Evolutionary conservation across 2,888 invertebrate species (phyloP).

Genomic region (Drosophila falleni): DNA sequence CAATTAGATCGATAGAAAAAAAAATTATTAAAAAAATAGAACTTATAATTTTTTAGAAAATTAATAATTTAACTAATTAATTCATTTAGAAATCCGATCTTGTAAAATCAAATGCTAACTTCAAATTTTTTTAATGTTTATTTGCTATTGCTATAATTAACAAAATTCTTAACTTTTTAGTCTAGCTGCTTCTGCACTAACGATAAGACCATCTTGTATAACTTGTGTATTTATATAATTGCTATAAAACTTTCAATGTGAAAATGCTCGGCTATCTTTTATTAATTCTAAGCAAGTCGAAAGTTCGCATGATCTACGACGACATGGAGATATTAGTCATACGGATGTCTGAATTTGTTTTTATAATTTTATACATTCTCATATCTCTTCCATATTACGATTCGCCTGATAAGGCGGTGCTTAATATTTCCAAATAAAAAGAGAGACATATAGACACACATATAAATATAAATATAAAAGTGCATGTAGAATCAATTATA

Average conservation of each 20-base stretch:
- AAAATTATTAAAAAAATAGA: no score
- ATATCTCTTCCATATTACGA: background rate
- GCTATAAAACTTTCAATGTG: background rate
- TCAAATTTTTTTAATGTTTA: no score
- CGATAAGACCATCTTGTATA: no score
- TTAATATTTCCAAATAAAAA: background rate
- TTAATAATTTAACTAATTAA: no score
- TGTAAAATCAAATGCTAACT: no score
- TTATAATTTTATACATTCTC: constrained; percentile 1
- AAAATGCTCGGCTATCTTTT: background rate
- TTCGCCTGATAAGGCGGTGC: constrained; percentile 27
- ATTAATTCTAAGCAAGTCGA: background rate
- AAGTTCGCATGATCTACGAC: constrained; percentile 15
- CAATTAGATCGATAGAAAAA: no score
- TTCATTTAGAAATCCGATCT: no score
- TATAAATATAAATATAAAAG: background rate
- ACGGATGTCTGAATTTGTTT: background rate
- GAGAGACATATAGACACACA: background rate
- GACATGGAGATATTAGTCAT: constrained; percentile 28
- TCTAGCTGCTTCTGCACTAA: background rate
- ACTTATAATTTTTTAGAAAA: no score
- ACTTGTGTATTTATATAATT: background rate
- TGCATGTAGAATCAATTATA: constrained; percentile 25
- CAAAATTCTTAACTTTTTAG: background rate
- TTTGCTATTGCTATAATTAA: background rate